Base-by-base conservation (phyloP, 2,113 vertebrate genomes). In the Paralichthys olivaceus region DNA sequence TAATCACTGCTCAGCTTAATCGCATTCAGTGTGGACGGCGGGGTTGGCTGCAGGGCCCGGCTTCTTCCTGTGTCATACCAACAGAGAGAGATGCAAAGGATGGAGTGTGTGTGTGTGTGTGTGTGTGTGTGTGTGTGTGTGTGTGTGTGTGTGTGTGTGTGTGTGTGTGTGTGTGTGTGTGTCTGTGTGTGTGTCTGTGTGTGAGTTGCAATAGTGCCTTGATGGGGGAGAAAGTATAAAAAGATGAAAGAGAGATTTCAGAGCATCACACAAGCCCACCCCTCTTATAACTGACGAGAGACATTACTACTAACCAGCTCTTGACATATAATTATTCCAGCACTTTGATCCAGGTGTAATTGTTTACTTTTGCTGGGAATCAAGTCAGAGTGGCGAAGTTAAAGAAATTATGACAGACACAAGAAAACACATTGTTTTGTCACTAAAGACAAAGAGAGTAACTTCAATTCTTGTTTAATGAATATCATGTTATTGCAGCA, bases 1-100 rank as follows among this genome's bases (percentile, higher is more conserved):
- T 92, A 94, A 94, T 94, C 90, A 93, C 89, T 88, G 82, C 87
- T 88, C 75, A 77, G 79, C 51, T 91, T 93, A 94, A 94, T 93
- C 91, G 82, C 88, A 90, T 93, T 92, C 89, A 77, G 78, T 70
- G 89, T 69, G 91, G 90, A 89, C 75, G 75, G 69, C 84, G 76
- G 83, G 81, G 75, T 83, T 87, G 70, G 87, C 91, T 88, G 79
- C 85, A 85, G 90, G 89, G 88, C 79, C 80, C 80, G 26, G 81
- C 84, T 85, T 83, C 80, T 81, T 85, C 88, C 69, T 84, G 86
- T 88, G 89, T 85, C 90, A 89, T 84, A 86, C 72, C 78, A 74
- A 65, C 78, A 62, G n/a, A 47, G 59, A 61, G 71, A 77, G 58
- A 81, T 69, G 65, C 72, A 66, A 70, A 66, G 77, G 61, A 34